Base-by-base conservation (phyloP, 2,797 vertebrate genomes). In the Falco columbarius region DNA sequence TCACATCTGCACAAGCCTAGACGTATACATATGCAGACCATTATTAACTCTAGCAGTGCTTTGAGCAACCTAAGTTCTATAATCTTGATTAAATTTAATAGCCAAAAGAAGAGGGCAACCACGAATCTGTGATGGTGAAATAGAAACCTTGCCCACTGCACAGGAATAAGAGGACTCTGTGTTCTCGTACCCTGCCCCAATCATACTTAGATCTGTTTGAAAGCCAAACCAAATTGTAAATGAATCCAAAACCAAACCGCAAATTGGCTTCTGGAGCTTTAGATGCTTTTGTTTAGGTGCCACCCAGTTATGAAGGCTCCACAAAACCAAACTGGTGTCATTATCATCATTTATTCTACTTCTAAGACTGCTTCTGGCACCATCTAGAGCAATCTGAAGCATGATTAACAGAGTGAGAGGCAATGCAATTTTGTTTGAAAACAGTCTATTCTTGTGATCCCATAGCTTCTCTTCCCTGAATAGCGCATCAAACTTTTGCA, bases 141-240 rank as follows among this genome's bases (percentile, higher is more conserved):
- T 86, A 83, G 10, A 91, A 94, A 55, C 79, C 66, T 94, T 81
- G 75, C 59, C 89, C 83, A 89, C 93, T 81, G 86, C 70, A 59
- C 68, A 93, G 90, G 91, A 95, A 93, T 94, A 86, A 94, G 95
- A 91, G 75, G 56, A 46, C 70, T 96, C 94, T 97, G 59, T 96
- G 83, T 95, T 96, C 89, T 93, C 30, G 11, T 89, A 96, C 85
- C 54, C 59, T 82, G 27, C 70, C 68, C 82, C 66, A 90, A 18
- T 88, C 91, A 84, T 89, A 77, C 85, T 92, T 89, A 84, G 75
- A 95, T 86, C 89, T 74, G 71, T 81, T 96, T 95, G 86, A 93
- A 96, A 96, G 94, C 94, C 93, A 97, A 95, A 89, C 89, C 81
- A 95, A 95, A 96, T 86, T 86, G 80, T 93, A 90, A 90, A 94